A percentile compares a stretch with the other conserved stretches of the same genome.
Evolutionary conservation across 2,797 vertebrate genomes (phyloP).

Genomic region (Phoeniculus purpureus): DNA sequence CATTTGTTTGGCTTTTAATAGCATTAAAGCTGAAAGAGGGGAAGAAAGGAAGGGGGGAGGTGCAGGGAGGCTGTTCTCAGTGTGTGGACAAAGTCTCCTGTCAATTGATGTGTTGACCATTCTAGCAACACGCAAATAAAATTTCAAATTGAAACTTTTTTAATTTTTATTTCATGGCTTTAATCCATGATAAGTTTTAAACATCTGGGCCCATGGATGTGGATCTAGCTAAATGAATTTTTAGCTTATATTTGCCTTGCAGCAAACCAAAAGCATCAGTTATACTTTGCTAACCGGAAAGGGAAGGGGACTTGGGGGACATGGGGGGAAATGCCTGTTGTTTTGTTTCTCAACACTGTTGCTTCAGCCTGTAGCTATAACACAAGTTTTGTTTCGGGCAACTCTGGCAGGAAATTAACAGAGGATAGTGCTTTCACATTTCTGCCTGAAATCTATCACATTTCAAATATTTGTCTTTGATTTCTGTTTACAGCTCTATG

Average conservation of each 20-base stretch:
- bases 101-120: conserved; percentile 77
- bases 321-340: background rate
- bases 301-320: background rate
- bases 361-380: conserved; percentile 18
- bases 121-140: conserved; percentile 82
- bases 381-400: conserved; percentile 15
- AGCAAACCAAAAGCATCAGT: conserved; percentile 53
- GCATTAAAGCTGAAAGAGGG: conserved; percentile 43
- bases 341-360: conserved; percentile 43
- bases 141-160: conserved; percentile 84
- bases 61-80: conserved; percentile 61
- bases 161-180: conserved; percentile 81
- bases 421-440: conserved; percentile 2
- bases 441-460: conserved; percentile 11
- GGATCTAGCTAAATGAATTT: conserved; percentile 71
- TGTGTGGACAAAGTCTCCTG: conserved; percentile 75
- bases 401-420: background rate
- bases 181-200: conserved; percentile 79
- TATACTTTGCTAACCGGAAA: conserved; percentile 47
- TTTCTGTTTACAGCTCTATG: conserved; percentile 28
- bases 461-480: conserved; percentile 19
- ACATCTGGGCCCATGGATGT: conserved; percentile 70
- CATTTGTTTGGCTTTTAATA: conserved; percentile 74
- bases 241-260: conserved; percentile 62
- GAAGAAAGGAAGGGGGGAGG: conserved; percentile 36